Base-by-base conservation (phyloP, 2,113 vertebrate genomes). In the Tretioscincus oriximinensis region DNA sequence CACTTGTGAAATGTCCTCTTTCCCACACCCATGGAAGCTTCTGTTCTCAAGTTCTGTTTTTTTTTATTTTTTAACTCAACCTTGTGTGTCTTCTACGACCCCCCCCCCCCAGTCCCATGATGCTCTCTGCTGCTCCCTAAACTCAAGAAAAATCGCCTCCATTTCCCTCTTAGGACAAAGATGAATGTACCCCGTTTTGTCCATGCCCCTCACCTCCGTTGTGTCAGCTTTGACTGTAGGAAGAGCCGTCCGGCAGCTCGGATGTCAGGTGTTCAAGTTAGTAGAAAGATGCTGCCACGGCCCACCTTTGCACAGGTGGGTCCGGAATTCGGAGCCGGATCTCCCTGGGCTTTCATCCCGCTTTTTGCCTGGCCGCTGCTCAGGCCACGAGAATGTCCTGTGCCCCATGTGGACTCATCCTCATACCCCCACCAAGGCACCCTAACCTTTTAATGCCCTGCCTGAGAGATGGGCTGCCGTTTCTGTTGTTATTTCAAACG, bases 201-300 rank as follows among this genome's bases (percentile, higher is more conserved):
- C 49, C n/a, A n/a, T n/a, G n/a, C 26, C 2, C 18, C 5, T 54
- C 31, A 20, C 21, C 1, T 54, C 18, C 9, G n/a, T n/a, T 2
- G 12, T 20, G 21, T 54, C 0, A 31, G 78, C 49, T 14, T 51
- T 51, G n/a, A 0, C 1, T 0, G 1, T 20, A 80, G 54, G 29
- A 45, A 24, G 5, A 61, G 16, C 58, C 7, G 2, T 20, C 26
- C 9, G 4, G 1, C 22, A 47, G 2, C 5, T 24, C 9, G 6
- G 2, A 0, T 0, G 18, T 26, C 0, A 24, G 16, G 5, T 0
- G 1, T 0, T 31, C 79, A 1, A 47, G 2, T 60, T 41, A 1
- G 0, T 5, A 0, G 0, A 24, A 65, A 82, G 84, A 64, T 65
- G 2, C 77, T 60, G 66, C 2, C 8, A 6, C 66, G 85, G 7